A percentile compares a stretch with the other conserved stretches of the same genome.
Conservation (phyloP, 2,113 vertebrate genomes). For the Ceyx melanurus region DNA sequence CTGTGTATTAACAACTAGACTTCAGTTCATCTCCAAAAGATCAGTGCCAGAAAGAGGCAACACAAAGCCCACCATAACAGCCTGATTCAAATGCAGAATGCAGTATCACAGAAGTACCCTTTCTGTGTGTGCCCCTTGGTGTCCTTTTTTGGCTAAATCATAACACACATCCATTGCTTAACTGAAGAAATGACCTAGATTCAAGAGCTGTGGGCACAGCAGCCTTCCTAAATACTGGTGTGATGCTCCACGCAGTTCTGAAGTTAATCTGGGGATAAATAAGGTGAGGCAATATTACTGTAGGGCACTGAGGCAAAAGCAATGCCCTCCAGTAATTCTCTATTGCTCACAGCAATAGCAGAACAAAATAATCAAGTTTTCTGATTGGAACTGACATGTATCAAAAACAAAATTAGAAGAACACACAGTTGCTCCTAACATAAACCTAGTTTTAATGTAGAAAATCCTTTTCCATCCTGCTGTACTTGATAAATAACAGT, state of each 20-base stretch:
- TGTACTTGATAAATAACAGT: not conserved
- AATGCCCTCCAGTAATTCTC: slow-evolving; percentile 55
- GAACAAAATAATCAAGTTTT: slow-evolving; percentile 51
- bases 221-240: not conserved
- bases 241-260: not conserved
- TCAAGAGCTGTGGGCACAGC: not conserved
- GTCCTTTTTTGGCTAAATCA: not conserved
- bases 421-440: slow-evolving; percentile 41
- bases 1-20: not conserved
- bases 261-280: slow-evolving; percentile 57
- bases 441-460: slow-evolving; percentile 17
- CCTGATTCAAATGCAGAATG: not conserved
- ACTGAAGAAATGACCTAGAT: not conserved
- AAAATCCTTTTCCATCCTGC: not conserved
- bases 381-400: slow-evolving; percentile 45
- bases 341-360: slow-evolving; percentile 46
- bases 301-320: slow-evolving; percentile 49
- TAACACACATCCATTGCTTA: not conserved
- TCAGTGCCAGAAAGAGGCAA: not conserved
- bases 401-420: slow-evolving; percentile 64
- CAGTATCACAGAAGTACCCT: not conserved
- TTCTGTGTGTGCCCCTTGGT: not conserved
- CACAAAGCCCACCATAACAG: not conserved
- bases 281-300: slow-evolving; percentile 28
- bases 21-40: not conserved